Evolutionary conservation across 2,888 invertebrate species (phyloP), one percentile per base, ranked within the genome.

Genomic region (Eupithecia subfuscata): DNA sequence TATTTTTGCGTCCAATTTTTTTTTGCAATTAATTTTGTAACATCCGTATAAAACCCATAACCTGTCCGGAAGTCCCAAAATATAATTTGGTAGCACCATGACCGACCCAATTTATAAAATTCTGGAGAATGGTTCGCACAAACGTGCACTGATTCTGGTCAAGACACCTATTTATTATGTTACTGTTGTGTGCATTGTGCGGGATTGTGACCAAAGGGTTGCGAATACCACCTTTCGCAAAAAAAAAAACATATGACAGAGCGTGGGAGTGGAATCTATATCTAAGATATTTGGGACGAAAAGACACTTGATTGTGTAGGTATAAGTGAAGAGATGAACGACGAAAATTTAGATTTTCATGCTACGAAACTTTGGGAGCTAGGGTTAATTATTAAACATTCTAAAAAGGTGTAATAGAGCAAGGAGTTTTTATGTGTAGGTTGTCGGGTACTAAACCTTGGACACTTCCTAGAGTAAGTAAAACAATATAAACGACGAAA

Each of bases 61-160:
- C 40, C 69, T 69, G 71, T 34, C 73, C 75, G 75, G 78, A 80
- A 77, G 75, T 76, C 68, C 71, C 69, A 70, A 71, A 16, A 69
- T 69, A 37, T 74, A 56, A 71, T 75, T 78, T 77, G 74, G 75
- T 73, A 76, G 74, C 69, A 37, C 18, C 74, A 60, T 72, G 70
- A 73, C 69, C 77, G 73, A 75, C 81, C 48, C 83, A 84, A 87
- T 87, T 84, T 80, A 85, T 86, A 82, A 87, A 82, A 78, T 75
- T 78, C 84, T 85, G 40, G 75, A 88, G 89, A 87, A 85, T 75
- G 48, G 71, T 84, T 87, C 87, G 83, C 90, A 89, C 89, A 91
- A 90, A 90, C 88, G 86, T 91, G 92, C 82, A 87, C 87, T 79
- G 89, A 89, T 92, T 92, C 92, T 93, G 94, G 95, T 95, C 94